These are phyloP conservation scores for Helicoverpa zea DNA, from an alignment of 1,140 invertebrate species.

Conservation along the genomic window DNA sequence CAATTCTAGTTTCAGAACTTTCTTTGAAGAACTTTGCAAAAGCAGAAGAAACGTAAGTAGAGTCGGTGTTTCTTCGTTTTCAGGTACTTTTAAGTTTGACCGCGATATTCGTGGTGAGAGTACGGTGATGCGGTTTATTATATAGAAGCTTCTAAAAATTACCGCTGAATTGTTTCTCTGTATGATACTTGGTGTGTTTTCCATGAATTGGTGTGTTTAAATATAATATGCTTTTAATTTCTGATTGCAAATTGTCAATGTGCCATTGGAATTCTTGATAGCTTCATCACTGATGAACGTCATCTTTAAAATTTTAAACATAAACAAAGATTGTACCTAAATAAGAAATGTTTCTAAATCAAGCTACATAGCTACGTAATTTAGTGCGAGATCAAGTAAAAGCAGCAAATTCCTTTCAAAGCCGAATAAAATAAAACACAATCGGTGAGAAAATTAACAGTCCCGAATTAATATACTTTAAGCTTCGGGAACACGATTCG, in stretches of 20 bases:
- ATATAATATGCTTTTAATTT: no score
- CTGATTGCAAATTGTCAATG: no score
- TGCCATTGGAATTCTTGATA: no score
- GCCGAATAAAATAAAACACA: background rate
- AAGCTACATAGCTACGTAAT: no score
- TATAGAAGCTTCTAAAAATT: background rate
- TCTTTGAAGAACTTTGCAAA: background rate
- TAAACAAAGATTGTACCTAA: no score
- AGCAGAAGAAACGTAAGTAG: background rate
- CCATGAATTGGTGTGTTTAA: no score
- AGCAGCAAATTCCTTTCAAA: background rate
- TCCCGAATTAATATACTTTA: constrained; percentile 8
- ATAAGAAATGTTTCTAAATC: no score
- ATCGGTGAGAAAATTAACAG: constrained; percentile 12
- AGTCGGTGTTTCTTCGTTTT: constrained; percentile 2
- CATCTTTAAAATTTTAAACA: no score
- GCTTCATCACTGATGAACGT: no score
- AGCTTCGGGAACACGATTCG: no score
- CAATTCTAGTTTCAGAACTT: background rate
- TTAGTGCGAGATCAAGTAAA: background rate
- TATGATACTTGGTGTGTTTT: no score
- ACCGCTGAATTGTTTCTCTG: no score
- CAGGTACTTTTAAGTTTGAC: constrained; percentile 3
- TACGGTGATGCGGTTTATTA: background rate
- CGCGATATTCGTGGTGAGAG: background rate